phyloP scores from a whole-genome alignment of 2,113 vertebrate species.

The Trematocara variabile region DNA sequence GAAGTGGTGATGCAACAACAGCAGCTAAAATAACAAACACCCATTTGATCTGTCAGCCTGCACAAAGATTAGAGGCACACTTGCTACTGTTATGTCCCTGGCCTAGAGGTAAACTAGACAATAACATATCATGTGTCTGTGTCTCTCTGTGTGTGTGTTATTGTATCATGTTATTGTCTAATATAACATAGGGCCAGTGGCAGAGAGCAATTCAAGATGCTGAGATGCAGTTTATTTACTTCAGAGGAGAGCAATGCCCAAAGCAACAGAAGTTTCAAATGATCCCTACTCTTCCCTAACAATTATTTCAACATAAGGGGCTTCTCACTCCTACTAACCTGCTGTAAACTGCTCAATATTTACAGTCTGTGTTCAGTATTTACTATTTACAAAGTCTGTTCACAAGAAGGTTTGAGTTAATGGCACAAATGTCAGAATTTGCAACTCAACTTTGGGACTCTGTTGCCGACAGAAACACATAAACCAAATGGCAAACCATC shows the following conservation, averaged over 20 bases:
- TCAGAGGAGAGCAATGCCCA: not conserved
- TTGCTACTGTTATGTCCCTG: not conserved
- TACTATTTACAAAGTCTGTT: not conserved
- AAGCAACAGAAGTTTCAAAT: not conserved
- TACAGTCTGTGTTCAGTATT: not conserved
- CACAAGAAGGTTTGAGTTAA: not conserved
- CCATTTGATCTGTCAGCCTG: not conserved
- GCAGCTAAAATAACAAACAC: not conserved
- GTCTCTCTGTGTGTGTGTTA: too few relatives aligned
- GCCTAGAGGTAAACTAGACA: not conserved
- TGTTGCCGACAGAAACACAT: not conserved
- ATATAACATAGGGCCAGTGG: not conserved
- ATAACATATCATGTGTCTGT: not conserved
- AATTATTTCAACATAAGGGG: not conserved
- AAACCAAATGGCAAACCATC: not conserved
- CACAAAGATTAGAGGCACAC: not conserved
- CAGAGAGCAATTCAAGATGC: not conserved
- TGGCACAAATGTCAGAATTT: not conserved
- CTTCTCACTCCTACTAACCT: not conserved
- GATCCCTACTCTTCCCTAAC: not conserved
- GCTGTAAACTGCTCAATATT: not conserved
- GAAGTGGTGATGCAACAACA: not conserved
- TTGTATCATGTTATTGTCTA: not conserved
- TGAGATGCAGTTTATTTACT: not conserved
- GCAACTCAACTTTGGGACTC: not conserved